Conservation (phyloP, 2,113 vertebrate genomes). For the Centropus unirufus region DNA sequence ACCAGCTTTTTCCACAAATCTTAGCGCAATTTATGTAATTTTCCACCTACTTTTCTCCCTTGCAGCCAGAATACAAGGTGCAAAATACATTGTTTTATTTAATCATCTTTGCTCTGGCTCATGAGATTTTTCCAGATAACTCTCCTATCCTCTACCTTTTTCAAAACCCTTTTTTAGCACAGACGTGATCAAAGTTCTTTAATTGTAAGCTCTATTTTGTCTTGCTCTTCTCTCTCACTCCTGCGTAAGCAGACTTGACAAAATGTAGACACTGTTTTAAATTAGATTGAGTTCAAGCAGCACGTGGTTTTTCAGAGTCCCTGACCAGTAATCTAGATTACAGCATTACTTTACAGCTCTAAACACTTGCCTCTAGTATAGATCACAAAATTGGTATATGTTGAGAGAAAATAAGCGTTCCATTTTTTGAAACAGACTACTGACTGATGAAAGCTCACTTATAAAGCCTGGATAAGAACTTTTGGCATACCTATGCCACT, state of each 20-base stretch:
- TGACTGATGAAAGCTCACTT: neutral
- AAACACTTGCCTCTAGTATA: neutral
- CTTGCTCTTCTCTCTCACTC: neutral
- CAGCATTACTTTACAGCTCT: neutral
- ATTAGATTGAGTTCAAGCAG: neutral
- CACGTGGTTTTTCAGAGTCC: neutral
- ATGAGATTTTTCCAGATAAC: neutral
- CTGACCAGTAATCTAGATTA: neutral
- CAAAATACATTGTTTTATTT: neutral
- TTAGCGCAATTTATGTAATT: neutral
- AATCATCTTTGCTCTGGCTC: neutral
- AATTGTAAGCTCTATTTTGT: neutral
- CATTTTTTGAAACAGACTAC: neutral
- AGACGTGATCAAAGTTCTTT: neutral
- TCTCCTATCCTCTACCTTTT: neutral
- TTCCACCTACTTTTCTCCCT: neutral
- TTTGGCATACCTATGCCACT: neutral
- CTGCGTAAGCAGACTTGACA: neutral
- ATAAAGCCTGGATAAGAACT: neutral
- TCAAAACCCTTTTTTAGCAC: neutral
- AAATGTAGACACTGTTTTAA: neutral
- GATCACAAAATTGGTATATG: neutral
- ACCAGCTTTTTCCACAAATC: neutral
- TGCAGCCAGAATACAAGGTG: neutral
- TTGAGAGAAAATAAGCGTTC: slow-evolving; percentile 1